These are phyloP conservation scores for Penaeus monodon DNA, from an alignment of 2,888 invertebrate genomes.

Conservation along the genomic window DNA sequence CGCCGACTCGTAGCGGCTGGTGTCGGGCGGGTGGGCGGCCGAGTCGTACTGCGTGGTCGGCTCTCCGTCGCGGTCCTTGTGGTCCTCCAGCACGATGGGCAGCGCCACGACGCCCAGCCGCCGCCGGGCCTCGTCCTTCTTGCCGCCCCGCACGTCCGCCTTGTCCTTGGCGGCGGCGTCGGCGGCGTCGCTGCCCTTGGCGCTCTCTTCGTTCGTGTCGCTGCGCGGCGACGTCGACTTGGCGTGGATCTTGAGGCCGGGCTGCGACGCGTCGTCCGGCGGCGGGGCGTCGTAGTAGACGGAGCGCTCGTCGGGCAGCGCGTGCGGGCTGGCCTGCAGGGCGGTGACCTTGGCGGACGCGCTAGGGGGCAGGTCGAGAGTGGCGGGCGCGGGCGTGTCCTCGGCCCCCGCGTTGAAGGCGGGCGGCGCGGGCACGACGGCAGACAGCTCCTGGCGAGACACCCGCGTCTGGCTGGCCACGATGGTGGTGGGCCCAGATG, in stretches of 20 bases:
- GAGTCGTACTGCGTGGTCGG: conserved; percentile 62
- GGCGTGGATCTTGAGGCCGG: conserved; percentile 28
- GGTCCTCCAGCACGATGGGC: conserved; percentile 60
- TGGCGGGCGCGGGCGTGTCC: conserved; percentile 1
- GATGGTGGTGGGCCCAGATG: conserved; percentile 62
- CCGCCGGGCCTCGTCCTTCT: conserved; percentile 59
- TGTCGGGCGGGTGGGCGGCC: conserved; percentile 53
- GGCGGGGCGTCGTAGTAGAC: conserved; percentile 81
- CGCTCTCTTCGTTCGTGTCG: conserved; percentile 52
- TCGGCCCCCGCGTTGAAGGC: conserved; percentile 58
- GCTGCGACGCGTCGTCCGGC: conserved; percentile 55
- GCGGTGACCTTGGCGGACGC: conserved; percentile 51
- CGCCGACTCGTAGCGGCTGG: conserved; percentile 64
- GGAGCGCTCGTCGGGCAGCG: conserved; percentile 70
- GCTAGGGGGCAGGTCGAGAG: conserved; percentile 53
- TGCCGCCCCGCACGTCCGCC: conserved; percentile 38
- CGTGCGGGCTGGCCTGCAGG: conserved; percentile 55
- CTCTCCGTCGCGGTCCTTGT: conserved; percentile 59
- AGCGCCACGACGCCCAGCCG: conserved; percentile 53
- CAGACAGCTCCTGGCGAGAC: conserved; percentile 59
- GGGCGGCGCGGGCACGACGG: conserved; percentile 63
- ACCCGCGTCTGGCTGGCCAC: conserved; percentile 63
- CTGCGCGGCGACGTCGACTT: conserved; percentile 42
- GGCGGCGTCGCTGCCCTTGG: conserved; percentile 48
- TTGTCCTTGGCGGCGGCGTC: conserved; percentile 46